Evolutionary conservation across 2,113 vertebrate species (phyloP), one percentile per base, ranked within the genome.

Genomic region (Anseranas semipalmata): DNA sequence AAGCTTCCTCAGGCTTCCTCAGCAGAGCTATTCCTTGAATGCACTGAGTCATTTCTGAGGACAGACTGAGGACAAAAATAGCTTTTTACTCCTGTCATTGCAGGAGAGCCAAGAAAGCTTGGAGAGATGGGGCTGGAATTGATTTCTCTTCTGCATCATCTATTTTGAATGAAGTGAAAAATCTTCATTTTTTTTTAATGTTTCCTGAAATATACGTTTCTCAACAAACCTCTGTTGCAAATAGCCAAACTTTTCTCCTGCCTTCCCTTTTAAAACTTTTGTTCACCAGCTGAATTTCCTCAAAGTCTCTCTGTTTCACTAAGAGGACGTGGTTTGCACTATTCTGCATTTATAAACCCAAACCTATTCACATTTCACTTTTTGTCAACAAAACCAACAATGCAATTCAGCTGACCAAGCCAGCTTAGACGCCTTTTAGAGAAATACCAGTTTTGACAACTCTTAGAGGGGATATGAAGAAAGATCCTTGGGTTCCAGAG

Each of bases 41-140:
- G n/a, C 45, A 89, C 27, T 84, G 80, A 56, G 35, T 95, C 48
- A 75, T 60, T 92, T 89, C 70, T 93, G 60, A n/a, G n/a, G n/a
- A n/a, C 27, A 88, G 39, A 35, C 48, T 60, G 56, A 91, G 18
- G 55, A 71, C 80, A 87, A 91, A 91, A 93, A 48, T 52, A 89
- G 2, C 8, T 79, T 95, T 89, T 95, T 60, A 70, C 39, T 95
- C 45, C 37, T 70, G 52, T 82, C 53, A n/a, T 33, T 91, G 35
- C 56, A 35, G 53, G 35, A 87, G 10, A 94, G 62, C 27, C 73
- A 87, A 87, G 33, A 17, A 60, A 82, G 30, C 19, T 79, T 93
- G 30, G 41, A 92, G 27, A 87, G 25, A 27, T 14, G 27, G 41
- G 48, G 2, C 35, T 87, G 55, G 72, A 87, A 28, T 8, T 0